phyloP scores from a whole-genome alignment of 2,888 invertebrate genomes.

The Drosophila hamatofila region DNA sequence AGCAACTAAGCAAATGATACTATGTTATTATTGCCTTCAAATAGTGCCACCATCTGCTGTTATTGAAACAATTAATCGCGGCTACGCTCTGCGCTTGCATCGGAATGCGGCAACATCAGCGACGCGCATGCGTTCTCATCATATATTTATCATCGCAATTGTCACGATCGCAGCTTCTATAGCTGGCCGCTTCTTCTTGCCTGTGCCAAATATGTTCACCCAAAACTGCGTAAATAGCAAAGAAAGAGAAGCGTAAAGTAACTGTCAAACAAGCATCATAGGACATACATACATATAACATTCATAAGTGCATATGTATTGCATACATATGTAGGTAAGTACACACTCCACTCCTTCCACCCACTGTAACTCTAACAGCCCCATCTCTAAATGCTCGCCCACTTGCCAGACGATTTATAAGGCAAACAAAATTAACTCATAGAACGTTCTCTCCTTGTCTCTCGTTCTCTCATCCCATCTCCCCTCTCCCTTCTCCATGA shows the following conservation, averaged over 20 bases:
- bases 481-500: neutral
- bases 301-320: conserved; percentile 3
- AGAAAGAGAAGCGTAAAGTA: neutral
- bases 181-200: neutral
- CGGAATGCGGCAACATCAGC: conserved; percentile 68
- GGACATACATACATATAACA: neutral
- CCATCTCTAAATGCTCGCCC: conserved; percentile 34
- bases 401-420: conserved; percentile 26
- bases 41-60: conserved; percentile 61
- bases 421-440: conserved; percentile 69
- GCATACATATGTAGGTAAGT: conserved; percentile 34
- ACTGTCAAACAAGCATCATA: neutral
- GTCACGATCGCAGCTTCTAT: conserved; percentile 33
- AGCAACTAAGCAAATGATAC: conserved; percentile 61
- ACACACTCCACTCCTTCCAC: neutral
- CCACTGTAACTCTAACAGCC: conserved; percentile 11
- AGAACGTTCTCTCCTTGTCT: conserved; percentile 14
- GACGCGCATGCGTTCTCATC: conserved; percentile 63
- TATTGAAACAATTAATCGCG: conserved; percentile 71
- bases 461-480: neutral
- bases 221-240: conserved; percentile 16
- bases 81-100: conserved; percentile 45
- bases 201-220: conserved; percentile 14
- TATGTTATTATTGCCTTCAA: conserved; percentile 45
- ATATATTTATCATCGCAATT: conserved; percentile 66